Conservation (phyloP, 2,113 vertebrate species). For the Erythrocercus mccallii region DNA sequence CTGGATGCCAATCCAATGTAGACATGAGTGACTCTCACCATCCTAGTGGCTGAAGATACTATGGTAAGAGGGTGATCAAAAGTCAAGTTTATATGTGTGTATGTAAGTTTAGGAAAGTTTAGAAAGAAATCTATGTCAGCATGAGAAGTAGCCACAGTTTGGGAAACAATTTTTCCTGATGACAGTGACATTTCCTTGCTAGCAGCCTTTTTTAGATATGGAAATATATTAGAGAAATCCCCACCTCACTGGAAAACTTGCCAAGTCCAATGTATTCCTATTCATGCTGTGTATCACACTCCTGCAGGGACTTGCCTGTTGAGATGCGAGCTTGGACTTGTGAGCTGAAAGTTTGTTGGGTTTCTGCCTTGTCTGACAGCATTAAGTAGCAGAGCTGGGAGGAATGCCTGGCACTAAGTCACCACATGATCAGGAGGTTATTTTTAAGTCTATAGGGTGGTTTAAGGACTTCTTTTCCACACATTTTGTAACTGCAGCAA, state of each 20-base stretch:
- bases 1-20: background rate
- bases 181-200: background rate
- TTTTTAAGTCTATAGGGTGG: background rate
- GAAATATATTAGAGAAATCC: background rate
- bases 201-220: background rate
- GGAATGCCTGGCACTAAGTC: background rate
- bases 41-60: background rate
- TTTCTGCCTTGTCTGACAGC: background rate
- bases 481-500: background rate
- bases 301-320: background rate
- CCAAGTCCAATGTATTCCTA: background rate
- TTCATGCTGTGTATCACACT: background rate
- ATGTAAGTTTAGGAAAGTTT: background rate
- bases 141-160: background rate
- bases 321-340: background rate
- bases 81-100: background rate
- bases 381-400: background rate
- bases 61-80: background rate
- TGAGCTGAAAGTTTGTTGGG: background rate
- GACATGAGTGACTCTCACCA: background rate
- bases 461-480: background rate
- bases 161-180: background rate
- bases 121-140: background rate
- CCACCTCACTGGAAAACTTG: background rate
- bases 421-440: background rate